These are phyloP conservation scores for Electrona antarctica DNA, from an alignment of 2,113 vertebrate species.

Conservation along the genomic window DNA sequence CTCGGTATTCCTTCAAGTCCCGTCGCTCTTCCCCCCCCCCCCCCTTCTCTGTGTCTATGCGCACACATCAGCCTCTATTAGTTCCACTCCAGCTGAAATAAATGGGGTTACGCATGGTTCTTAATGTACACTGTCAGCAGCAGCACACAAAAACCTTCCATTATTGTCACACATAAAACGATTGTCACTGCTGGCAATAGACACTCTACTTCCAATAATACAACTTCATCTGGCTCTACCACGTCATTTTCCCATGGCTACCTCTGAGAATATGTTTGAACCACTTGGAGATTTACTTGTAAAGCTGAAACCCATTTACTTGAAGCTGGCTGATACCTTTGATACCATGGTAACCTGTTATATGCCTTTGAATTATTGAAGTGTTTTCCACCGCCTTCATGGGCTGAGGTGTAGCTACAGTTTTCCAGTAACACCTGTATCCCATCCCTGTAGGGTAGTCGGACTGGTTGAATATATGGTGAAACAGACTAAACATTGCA, in stretches of 20 bases:
- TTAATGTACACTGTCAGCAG: conserved; percentile 37
- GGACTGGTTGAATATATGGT: background rate
- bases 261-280: background rate
- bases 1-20: too few relatives aligned
- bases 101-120: conserved; percentile 26
- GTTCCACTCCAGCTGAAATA: conserved; percentile 50
- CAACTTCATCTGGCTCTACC: background rate
- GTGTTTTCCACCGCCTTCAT: conserved; percentile 33
- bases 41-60: too few relatives aligned
- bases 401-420: conserved; percentile 33
- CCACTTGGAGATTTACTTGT: background rate
- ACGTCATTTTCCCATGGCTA: background rate
- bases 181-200: too few relatives aligned
- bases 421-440: background rate
- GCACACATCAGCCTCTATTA: conserved; percentile 55
- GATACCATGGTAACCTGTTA: background rate
- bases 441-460: too few relatives aligned
- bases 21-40: background rate
- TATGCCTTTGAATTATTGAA: conserved; percentile 49
- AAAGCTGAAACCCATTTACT: background rate
- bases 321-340: background rate
- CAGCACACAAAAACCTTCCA: conserved; percentile 6
- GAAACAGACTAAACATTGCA: conserved; percentile 33
- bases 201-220: too few relatives aligned
- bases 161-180: background rate